Evolutionary conservation across 2,797 vertebrate species (phyloP).

Genomic region (Cetoscarus ocellatus): DNA sequence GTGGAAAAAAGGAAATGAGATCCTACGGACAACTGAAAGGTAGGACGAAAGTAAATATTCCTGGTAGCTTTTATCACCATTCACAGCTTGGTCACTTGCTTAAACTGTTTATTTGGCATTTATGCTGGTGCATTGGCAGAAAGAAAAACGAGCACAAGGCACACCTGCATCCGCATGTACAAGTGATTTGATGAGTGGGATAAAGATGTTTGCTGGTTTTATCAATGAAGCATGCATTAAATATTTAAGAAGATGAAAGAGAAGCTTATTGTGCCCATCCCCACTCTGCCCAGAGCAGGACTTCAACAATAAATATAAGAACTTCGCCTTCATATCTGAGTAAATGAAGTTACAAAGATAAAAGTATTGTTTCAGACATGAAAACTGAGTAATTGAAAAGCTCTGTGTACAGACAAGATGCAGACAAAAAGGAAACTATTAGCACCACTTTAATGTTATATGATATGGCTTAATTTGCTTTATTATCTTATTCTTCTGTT

Average conservation of each 20-base stretch:
- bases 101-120: slow-evolving; percentile 67
- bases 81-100: slow-evolving; percentile 42
- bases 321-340: not conserved
- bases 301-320: slow-evolving; percentile 1
- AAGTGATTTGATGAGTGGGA: slow-evolving; percentile 41
- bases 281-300: no score
- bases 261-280: slow-evolving; percentile 27
- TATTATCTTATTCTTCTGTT: no score
- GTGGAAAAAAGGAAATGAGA: slow-evolving; percentile 93
- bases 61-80: slow-evolving; percentile 57
- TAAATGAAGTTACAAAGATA: slow-evolving; percentile 20
- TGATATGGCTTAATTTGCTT: slow-evolving; percentile 19
- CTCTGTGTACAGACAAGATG: slow-evolving; percentile 13
- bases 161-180: slow-evolving; percentile 17
- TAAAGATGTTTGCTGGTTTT: slow-evolving; percentile 32
- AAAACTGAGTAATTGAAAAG: slow-evolving; percentile 13
- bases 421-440: slow-evolving; percentile 38
- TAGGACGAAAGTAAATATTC: slow-evolving; percentile 78
- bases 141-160: slow-evolving; percentile 15
- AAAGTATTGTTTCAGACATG: slow-evolving; percentile 12
- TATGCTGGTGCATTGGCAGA: slow-evolving; percentile 55
- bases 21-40: slow-evolving; percentile 91
- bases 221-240: slow-evolving; percentile 35
- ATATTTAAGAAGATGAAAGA: slow-evolving; percentile 50
- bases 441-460: slow-evolving; percentile 18